Evolutionary conservation across 2,888 invertebrate species (phyloP).

Genomic region (Limenitis camilla): DNA sequence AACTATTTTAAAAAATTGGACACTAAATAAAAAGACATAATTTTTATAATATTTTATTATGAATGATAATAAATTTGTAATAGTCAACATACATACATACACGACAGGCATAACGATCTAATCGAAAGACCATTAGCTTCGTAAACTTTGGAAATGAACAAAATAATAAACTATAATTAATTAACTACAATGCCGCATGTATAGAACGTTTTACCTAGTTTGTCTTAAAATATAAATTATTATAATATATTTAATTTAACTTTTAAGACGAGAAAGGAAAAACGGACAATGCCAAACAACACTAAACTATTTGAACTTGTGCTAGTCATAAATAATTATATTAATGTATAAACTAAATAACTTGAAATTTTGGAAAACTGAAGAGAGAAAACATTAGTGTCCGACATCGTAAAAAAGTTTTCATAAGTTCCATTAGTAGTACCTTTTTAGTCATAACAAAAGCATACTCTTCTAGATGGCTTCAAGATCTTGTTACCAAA

Average conservation of each 20-base stretch:
- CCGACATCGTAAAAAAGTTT: no score
- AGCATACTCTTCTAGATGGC: no score
- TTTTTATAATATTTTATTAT: not conserved
- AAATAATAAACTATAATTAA: not conserved
- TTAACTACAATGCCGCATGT: slow-evolving; percentile 5
- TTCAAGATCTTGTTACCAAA: no score
- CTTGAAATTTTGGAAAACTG: no score
- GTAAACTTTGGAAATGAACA: not conserved
- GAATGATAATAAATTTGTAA: not conserved
- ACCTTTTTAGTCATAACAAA: no score
- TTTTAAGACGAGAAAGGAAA: not conserved
- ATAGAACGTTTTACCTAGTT: not conserved
- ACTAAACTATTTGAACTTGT: no score
- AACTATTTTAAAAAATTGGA: no score
- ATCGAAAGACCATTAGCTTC: not conserved
- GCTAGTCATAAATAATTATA: no score
- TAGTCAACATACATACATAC: slow-evolving; percentile 3
- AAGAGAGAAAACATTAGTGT: no score
- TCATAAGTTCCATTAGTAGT: no score
- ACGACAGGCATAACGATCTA: not conserved
- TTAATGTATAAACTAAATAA: no score
- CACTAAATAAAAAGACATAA: not conserved
- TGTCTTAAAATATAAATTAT: not conserved
- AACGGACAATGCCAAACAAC: no score
- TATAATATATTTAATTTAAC: not conserved